Conservation (phyloP, 2,113 vertebrate species). For the Synodontis membranacea region DNA sequence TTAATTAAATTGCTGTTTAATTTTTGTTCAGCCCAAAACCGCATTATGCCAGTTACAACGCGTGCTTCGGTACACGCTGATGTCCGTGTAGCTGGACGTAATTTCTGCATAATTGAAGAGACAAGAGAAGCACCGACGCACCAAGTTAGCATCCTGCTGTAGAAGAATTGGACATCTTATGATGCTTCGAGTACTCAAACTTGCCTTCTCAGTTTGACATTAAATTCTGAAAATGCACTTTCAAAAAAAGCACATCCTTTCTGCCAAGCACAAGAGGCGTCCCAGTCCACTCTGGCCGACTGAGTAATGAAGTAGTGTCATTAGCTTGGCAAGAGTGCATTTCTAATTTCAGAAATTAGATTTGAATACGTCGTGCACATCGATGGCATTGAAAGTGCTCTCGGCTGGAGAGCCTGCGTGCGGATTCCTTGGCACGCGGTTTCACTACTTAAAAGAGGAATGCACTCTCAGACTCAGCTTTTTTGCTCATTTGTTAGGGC, state of each 20-base stretch:
- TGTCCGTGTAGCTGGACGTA: neutral
- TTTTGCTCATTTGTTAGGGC: slow-evolving; percentile 31
- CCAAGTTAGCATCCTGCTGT: neutral
- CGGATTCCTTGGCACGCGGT: slow-evolving; percentile 9
- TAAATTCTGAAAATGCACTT: slow-evolving; percentile 32
- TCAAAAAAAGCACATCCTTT: slow-evolving; percentile 3
- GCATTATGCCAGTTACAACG: slow-evolving; percentile 5
- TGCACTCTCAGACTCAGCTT: neutral
- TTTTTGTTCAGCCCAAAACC: neutral
- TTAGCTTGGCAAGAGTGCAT: slow-evolving; percentile 39
- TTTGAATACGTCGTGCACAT: slow-evolving; percentile 42
- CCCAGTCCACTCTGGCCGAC: neutral
- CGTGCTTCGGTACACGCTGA: neutral
- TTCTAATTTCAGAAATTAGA: slow-evolving; percentile 44
- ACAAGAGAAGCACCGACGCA: neutral
- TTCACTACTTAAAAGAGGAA: slow-evolving; percentile 8
- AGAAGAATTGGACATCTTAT: slow-evolving; percentile 1
- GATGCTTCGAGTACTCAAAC: slow-evolving; percentile 29
- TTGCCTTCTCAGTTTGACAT: slow-evolving; percentile 30
- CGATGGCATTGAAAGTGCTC: slow-evolving; percentile 40
- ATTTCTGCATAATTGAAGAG: slow-evolving; percentile 8
- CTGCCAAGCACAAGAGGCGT: slow-evolving; percentile 31
- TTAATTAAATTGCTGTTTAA: slow-evolving; percentile 9
- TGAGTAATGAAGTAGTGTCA: slow-evolving; percentile 42
- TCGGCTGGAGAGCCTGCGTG: neutral